Conservation (phyloP, 2,888 invertebrate genomes). For the Callinectes sapidus region DNA sequence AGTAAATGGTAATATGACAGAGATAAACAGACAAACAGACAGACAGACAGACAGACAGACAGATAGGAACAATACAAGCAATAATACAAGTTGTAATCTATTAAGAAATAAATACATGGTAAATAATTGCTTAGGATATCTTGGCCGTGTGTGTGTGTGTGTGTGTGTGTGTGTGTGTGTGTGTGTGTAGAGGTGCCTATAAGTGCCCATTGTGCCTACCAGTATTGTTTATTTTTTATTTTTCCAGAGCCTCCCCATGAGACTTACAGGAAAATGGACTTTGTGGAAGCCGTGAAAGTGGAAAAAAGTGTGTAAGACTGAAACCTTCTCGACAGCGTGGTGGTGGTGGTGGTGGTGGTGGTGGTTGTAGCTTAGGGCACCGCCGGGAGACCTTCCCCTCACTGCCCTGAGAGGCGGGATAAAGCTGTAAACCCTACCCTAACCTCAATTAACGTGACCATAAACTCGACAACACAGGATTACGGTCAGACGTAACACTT, state of each 20-base stretch:
- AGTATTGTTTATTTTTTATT: too few species aligned
- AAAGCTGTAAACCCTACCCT: neutral
- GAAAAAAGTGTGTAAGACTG: neutral
- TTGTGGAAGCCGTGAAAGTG: neutral
- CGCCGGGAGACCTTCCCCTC: neutral
- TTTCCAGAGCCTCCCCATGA: neutral
- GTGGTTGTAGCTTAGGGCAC: neutral
- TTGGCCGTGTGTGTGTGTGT: neutral
- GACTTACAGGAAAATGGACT: neutral
- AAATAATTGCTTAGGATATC: neutral
- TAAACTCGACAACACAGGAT: neutral
- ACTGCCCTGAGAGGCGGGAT: neutral
- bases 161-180: neutral
- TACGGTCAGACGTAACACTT: neutral
- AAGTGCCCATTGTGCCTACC: neutral
- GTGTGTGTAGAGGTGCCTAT: neutral
- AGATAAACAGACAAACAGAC: neutral
- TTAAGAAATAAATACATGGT: neutral
- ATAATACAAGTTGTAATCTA: neutral
- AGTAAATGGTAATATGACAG: neutral
- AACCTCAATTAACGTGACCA: slow-evolving; percentile 1
- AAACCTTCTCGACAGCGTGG: neutral
- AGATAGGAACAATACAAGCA: too few species aligned
- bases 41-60: neutral
- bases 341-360: neutral